Conservation (phyloP, 2,797 vertebrate species). For the Ctenochaetus hawaiiensis region DNA sequence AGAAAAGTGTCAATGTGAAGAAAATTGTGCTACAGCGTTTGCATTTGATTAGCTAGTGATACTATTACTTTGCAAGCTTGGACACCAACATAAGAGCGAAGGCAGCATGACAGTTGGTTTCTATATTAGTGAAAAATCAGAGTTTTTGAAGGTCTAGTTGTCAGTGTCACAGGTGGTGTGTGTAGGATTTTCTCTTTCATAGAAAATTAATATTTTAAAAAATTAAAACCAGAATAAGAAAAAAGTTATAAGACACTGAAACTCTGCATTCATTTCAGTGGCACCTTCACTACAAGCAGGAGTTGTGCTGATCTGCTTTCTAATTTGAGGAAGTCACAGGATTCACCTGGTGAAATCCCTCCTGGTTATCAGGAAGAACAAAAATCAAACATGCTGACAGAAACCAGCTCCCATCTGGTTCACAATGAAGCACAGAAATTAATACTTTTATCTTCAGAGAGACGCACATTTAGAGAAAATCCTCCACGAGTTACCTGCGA, state of each 20-base stretch:
- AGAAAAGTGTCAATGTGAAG: constrained; percentile 22
- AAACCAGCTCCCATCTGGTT: constrained; percentile 7
- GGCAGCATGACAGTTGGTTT: constrained; percentile 1
- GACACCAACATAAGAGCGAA: constrained; percentile 22
- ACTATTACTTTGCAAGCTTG: constrained; percentile 11
- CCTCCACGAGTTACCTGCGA: constrained; percentile 36
- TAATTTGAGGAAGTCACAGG: neutral
- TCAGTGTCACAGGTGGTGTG: neutral
- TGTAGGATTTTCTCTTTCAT: constrained; percentile 53
- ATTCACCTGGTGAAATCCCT: neutral
- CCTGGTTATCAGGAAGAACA: constrained; percentile 7
- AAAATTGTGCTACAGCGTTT: constrained; percentile 7
- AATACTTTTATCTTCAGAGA: too few species aligned
- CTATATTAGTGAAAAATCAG: neutral
- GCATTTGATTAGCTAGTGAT: constrained; percentile 8
- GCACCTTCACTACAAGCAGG: neutral
- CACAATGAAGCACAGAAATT: neutral
- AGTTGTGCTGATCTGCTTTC: neutral
- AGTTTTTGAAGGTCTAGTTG: neutral
- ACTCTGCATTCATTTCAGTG: neutral
- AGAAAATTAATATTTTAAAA: neutral
- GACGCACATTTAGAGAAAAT: constrained; percentile 44
- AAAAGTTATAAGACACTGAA: neutral
- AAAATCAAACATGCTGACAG: constrained; percentile 2
- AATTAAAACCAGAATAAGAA: neutral